Evolutionary conservation across 2,888 invertebrate species (phyloP).

Genomic region (Apamea epomidion): DNA sequence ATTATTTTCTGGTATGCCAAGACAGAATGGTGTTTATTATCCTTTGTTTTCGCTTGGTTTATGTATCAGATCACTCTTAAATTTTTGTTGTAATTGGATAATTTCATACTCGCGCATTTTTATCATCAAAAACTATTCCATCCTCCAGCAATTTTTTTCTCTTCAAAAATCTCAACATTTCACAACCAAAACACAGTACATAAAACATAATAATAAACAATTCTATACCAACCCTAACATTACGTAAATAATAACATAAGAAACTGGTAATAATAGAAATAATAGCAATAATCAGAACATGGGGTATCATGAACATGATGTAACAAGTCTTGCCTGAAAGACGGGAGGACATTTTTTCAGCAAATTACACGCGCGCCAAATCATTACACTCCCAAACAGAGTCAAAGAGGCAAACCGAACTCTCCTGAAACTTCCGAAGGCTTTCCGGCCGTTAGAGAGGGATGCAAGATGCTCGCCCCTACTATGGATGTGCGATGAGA

Average conservation of each 20-base stretch:
- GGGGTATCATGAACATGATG: slow-evolving; percentile 72
- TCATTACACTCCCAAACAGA: slow-evolving; percentile 90
- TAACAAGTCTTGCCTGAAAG: slow-evolving; percentile 75
- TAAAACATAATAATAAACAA: slow-evolving; percentile 59
- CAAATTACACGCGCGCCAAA: slow-evolving; percentile 88
- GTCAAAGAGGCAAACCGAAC: slow-evolving; percentile 90
- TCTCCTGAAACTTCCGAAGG: slow-evolving; percentile 88
- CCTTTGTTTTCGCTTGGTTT: background rate
- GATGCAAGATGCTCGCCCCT: slow-evolving; percentile 73
- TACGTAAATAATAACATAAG: slow-evolving; percentile 63
- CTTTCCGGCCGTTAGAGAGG: slow-evolving; percentile 83
- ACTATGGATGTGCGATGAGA: slow-evolving; percentile 76
- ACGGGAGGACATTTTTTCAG: slow-evolving; percentile 86
- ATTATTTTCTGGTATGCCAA: background rate
- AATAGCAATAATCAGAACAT: slow-evolving; percentile 80
- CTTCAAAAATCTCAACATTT: slow-evolving; percentile 26
- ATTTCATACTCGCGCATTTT: background rate
- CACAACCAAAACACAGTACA: slow-evolving; percentile 25
- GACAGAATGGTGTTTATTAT: background rate
- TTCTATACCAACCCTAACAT: slow-evolving; percentile 45
- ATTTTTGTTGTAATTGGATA: background rate
- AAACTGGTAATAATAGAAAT: slow-evolving; percentile 77
- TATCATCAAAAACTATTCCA: background rate
- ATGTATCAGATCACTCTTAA: background rate
- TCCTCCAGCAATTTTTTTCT: background rate